Percentiles rank a stretch among this genome's conserved stretches.
These are phyloP conservation scores for Poeciliopsis gracilis DNA, from an alignment of 2,797 vertebrate species.

Conservation along the genomic window DNA sequence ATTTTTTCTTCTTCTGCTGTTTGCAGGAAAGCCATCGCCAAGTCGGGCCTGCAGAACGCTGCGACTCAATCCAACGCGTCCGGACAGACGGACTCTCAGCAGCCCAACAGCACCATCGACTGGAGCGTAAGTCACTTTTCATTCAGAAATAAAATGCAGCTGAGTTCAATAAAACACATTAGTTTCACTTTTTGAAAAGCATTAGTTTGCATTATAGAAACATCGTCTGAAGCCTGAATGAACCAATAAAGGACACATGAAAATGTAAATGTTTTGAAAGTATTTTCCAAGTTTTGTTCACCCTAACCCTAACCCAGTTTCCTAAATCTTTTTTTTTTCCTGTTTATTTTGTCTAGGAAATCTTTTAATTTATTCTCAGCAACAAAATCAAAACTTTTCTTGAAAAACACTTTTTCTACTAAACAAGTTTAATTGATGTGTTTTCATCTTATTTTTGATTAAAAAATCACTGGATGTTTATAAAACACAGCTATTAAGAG, in stretches of 20 bases:
- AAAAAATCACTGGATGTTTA: no score
- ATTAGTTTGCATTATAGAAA: not conserved
- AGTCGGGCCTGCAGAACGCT: slow-evolving; percentile 86
- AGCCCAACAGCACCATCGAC: slow-evolving; percentile 87
- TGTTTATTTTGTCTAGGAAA: no score
- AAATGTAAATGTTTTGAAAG: not conserved
- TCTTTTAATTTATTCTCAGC: no score
- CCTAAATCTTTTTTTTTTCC: no score
- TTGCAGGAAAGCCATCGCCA: slow-evolving; percentile 93
- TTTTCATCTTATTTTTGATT: no score
- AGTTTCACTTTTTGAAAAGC: not conserved
- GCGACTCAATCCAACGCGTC: slow-evolving; percentile 75
- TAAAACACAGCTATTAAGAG: no score
- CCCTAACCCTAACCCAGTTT: no score
- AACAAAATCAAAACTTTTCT: no score
- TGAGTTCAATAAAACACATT: not conserved
- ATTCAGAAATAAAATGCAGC: not conserved
- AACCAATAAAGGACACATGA: not conserved
- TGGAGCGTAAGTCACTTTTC: slow-evolving; percentile 89
- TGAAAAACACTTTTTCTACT: no score
- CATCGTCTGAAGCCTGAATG: no score
- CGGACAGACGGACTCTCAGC: slow-evolving; percentile 70
- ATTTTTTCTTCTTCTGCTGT: not conserved
- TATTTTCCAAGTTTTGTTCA: not conserved
- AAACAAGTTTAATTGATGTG: no score